A percentile compares a stretch with the other conserved stretches of the same genome.
Evolutionary conservation across 1,140 invertebrate genomes (phyloP).

Genomic region (Caenorhabditis brenneri): DNA sequence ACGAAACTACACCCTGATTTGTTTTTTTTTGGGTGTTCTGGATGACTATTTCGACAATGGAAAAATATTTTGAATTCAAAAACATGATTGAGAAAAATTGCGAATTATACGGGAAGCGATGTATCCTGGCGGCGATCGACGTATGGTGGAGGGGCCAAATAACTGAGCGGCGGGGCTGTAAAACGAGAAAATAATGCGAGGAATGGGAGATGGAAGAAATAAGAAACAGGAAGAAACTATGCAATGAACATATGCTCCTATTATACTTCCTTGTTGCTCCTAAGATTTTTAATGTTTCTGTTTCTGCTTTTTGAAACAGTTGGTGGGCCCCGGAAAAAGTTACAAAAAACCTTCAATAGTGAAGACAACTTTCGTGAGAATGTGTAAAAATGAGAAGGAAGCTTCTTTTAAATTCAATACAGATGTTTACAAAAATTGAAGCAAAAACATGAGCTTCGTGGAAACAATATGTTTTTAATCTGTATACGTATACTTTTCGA

Average conservation of each 20-base stretch:
- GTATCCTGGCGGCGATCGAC: constrained; percentile 20
- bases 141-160: constrained; percentile 31
- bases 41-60: constrained; percentile 7
- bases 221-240: background rate
- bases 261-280: background rate
- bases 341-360: too few relatives aligned
- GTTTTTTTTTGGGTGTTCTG: background rate
- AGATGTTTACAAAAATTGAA: too few relatives aligned
- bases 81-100: background rate
- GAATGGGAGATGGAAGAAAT: background rate
- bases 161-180: constrained; percentile 36
- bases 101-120: background rate
- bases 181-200: background rate
- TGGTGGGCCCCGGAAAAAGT: too few relatives aligned
- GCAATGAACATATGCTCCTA: background rate
- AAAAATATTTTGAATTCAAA: background rate
- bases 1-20: background rate
- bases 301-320: too few relatives aligned
- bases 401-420: too few relatives aligned
- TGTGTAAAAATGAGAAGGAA: too few relatives aligned
- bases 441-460: too few relatives aligned
- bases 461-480: too few relatives aligned
- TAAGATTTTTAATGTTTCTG: too few relatives aligned
- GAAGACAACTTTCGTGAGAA: too few relatives aligned
- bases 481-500: too few relatives aligned